Conservation (phyloP, 2,797 vertebrate genomes). For the Heliangelus exortis region DNA sequence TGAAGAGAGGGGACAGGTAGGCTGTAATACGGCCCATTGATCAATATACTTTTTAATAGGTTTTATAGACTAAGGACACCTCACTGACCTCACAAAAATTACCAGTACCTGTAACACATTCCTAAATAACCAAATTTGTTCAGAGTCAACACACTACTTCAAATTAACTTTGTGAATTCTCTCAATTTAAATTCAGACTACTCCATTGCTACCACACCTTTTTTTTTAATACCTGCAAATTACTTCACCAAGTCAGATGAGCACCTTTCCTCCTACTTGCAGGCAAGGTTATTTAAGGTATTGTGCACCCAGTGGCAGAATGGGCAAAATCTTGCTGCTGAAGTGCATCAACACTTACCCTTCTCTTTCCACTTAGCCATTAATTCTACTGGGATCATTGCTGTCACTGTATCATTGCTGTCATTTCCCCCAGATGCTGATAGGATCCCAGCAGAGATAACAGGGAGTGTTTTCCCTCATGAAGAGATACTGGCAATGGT, state of each 20-base stretch:
- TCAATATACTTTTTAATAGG: neutral
- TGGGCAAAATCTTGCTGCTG: neutral
- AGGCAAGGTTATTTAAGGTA: neutral
- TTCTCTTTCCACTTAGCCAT: slow-evolving; percentile 15
- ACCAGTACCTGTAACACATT: neutral
- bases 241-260: neutral
- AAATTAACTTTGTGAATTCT: neutral
- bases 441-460: slow-evolving; percentile 57
- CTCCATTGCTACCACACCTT: neutral
- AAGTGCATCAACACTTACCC: slow-evolving; percentile 54
- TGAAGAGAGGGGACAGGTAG: neutral
- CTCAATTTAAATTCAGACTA: neutral
- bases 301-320: neutral
- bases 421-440: slow-evolving; percentile 33
- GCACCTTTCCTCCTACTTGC: neutral
- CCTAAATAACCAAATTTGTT: neutral
- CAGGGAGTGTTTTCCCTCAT: slow-evolving; percentile 38
- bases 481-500: too few species aligned
- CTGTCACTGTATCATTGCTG: neutral
- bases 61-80: neutral
- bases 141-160: neutral
- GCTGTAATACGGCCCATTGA: neutral
- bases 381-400: slow-evolving; percentile 6
- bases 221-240: neutral
- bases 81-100: neutral